These are phyloP conservation scores for Corbicula japonica DNA, from an alignment of 2,888 invertebrate species.

Conservation along the genomic window DNA sequence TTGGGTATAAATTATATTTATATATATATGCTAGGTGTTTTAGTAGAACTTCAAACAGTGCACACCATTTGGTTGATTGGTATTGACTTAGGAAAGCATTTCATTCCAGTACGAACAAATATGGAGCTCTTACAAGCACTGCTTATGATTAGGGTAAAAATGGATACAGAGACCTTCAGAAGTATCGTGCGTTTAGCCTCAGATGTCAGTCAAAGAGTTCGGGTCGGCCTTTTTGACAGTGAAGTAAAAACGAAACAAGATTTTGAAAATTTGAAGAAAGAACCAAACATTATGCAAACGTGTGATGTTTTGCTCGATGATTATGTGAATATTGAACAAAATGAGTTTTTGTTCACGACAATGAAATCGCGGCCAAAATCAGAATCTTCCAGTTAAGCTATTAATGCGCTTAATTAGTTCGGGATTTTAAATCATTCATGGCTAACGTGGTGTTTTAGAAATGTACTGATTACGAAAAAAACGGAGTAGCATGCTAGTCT, in stretches of 20 bases:
- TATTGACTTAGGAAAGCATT: background rate
- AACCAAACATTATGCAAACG: background rate
- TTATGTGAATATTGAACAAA: background rate
- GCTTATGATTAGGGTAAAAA: background rate
- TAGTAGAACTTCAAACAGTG: background rate
- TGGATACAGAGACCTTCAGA: background rate
- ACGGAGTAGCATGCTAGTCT: too few species aligned
- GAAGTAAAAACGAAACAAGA: background rate
- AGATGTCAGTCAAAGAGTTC: background rate
- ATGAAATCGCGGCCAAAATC: too few species aligned
- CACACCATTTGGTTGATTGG: background rate
- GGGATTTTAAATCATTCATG: too few species aligned
- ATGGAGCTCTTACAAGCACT: background rate
- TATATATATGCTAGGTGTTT: background rate
- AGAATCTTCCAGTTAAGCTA: too few species aligned
- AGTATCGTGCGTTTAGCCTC: background rate
- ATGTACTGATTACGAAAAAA: too few species aligned
- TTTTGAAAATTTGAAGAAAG: background rate
- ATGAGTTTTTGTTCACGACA: conserved; percentile 5
- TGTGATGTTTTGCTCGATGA: conserved; percentile 4
- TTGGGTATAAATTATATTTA: too few species aligned
- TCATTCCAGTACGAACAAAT: background rate
- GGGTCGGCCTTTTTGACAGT: background rate
- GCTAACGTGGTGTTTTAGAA: too few species aligned
- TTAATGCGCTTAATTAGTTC: too few species aligned